Percentiles rank a stretch among this genome's conserved stretches.
These are phyloP conservation scores for Atta cephalotes DNA, from an alignment of 1,140 invertebrate genomes.

Conservation along the genomic window DNA sequence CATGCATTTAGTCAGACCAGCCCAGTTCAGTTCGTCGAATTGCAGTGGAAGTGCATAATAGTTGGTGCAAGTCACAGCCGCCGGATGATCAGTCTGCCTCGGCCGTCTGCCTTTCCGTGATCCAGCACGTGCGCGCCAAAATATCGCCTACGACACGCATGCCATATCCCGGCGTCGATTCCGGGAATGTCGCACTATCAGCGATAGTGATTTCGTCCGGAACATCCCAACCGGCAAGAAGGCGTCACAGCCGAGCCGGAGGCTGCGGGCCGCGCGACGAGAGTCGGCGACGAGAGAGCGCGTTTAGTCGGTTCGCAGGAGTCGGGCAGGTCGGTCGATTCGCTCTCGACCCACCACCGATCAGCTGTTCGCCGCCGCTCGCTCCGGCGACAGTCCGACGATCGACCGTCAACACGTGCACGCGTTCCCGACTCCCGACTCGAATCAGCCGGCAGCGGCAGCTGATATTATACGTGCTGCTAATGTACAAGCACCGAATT, in stretches of 20 bases:
- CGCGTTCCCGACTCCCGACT: constrained; percentile 35
- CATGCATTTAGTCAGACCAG: constrained; percentile 29
- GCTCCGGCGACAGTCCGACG: constrained; percentile 31
- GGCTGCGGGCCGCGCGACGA: neutral
- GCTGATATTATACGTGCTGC: neutral
- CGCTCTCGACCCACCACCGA: constrained; percentile 38
- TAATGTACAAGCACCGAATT: neutral
- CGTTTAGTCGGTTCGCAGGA: constrained; percentile 51
- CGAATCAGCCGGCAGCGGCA: constrained; percentile 43
- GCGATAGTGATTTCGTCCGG: neutral
- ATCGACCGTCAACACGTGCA: constrained; percentile 55
- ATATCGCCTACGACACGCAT: neutral
- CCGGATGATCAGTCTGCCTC: neutral
- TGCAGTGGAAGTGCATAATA: neutral
- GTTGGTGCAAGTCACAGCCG: neutral
- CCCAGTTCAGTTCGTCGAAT: constrained; percentile 33
- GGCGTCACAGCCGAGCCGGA: neutral
- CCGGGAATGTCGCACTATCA: too few relatives aligned
- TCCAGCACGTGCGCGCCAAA: constrained; percentile 31
- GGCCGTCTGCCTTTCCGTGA: neutral
- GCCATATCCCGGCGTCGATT: neutral
- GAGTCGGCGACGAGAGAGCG: constrained; percentile 36
- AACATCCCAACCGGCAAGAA: constrained; percentile 4
- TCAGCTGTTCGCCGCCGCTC: constrained; percentile 52
- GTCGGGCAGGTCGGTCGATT: constrained; percentile 51